Base-by-base conservation (phyloP, 1,140 invertebrate species). In the Bombyx mandarina region DNA sequence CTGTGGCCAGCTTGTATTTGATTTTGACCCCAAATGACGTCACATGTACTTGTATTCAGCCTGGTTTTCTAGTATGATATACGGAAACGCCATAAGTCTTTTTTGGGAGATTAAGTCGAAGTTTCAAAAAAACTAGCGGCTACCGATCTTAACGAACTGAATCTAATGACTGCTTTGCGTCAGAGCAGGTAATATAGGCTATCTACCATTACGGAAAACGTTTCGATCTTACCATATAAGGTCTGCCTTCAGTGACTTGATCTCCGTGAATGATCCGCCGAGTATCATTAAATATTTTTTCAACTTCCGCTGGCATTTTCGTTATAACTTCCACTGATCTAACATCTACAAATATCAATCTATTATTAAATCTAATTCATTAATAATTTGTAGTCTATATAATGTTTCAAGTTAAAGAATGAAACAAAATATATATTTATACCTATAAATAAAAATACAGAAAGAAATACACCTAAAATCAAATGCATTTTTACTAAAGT, bases 231-330 rank as follows among this genome's bases (percentile, higher is more conserved):
- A 82, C 82, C 79, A 85, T 85, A 43, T 79, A 85, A 10, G 77
- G 75, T 62, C 73, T 75, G 12, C 64, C 71, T 7, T 85, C 79
- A 1, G 65, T 71, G 0, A 82, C 77, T 63, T 77, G 73, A 2
- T 65, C 58, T 1, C 82, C 80, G 45, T 77, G 68, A 43, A 85
- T 82, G 46, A 85, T 85, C 62, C 82, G 72, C 63, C 79, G 52
- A 8, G 75, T 71, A 6, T 76, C 67, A 56, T 81, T 82, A 45
- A 82, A 54, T 49, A 75, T 61, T 60, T 68, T 69, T 43, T 42
- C 52, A 8, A 79, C 70, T 48, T 73, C 56, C 54, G 61, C 49
- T n/a, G 78, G 76, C 43, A 82, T 42, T 26, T 70, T 55, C 4
- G 81, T 82, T 8, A 68, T 70, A 10, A 74, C 67, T 63, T 79